Evolutionary conservation across 2,888 invertebrate species (phyloP).

Genomic region (Ophraella communa): DNA sequence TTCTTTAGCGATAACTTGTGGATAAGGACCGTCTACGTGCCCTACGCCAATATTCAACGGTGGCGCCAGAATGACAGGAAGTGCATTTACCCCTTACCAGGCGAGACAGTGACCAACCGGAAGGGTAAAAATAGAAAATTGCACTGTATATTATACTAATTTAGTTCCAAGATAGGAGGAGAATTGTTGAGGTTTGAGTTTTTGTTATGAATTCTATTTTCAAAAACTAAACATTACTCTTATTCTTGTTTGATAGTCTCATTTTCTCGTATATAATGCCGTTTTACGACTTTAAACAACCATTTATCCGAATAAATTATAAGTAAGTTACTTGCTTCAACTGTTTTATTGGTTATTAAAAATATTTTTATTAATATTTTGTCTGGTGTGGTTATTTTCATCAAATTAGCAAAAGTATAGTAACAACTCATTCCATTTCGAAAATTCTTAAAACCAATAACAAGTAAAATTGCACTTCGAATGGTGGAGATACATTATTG

Average conservation of each 20-base stretch:
- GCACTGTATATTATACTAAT: not conserved
- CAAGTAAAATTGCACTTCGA: too few species aligned
- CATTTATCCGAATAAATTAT: too few species aligned
- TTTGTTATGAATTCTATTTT: not conserved
- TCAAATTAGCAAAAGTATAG: too few species aligned
- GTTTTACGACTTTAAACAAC: too few species aligned
- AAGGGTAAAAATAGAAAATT: slow-evolving; percentile 30
- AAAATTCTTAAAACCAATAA: too few species aligned
- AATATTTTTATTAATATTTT: too few species aligned
- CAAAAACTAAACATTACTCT: not conserved
- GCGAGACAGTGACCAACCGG: slow-evolving; percentile 25
- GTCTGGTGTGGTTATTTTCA: too few species aligned
- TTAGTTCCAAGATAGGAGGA: not conserved
- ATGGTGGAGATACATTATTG: too few species aligned
- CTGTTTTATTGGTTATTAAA: too few species aligned
- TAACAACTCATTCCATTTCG: too few species aligned
- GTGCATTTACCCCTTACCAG: slow-evolving; percentile 16
- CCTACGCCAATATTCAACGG: slow-evolving; percentile 1
- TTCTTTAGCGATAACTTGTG: not conserved
- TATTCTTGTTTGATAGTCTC: not conserved
- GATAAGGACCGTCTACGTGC: not conserved
- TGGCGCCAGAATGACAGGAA: slow-evolving; percentile 10
- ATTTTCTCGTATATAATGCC: too few species aligned
- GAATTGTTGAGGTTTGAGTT: not conserved
- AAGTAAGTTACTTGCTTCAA: too few species aligned